Base-by-base conservation (phyloP, 2,113 vertebrate species). In the Python bivittatus region DNA sequence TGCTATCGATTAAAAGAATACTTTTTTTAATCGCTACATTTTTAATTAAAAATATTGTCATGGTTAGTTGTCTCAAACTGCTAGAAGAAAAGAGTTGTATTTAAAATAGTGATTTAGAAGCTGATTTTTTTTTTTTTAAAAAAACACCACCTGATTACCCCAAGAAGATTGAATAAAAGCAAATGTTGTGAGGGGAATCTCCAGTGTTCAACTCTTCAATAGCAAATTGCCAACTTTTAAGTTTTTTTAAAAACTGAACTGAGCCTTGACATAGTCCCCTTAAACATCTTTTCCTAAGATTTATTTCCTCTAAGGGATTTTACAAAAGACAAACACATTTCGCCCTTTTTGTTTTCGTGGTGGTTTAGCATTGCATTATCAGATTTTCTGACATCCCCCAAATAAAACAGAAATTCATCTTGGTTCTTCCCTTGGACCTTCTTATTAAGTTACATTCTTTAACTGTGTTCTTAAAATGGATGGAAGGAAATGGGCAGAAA, bases 241-340 rank as follows among this genome's bases (percentile, higher is more conserved):
- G 94, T 94, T 92, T 94, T 96, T 68, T 95, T 95, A 95, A 93
- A 96, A 95, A 90, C 93, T 94, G 95, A 94, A 96, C 97, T 95
- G 96, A 97, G 94, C 94, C 94, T 97, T 97, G 94, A 96, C 90
- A 97, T 92, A 93, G 58, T 96, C 93, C 84, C 86, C 92, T 96
- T 96, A 95, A 96, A 85, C 90, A 95, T 95, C 29, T 95, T 92
- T 96, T 93, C 94, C 53, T 86, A 92, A 95, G 90, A 94, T 96
- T 97, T 96, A 96, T 96, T 95, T 96, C 93, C 86, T 93, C 87
- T 92, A 53, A 95, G 93, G 92, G 93, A 96, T 94, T 93, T 95
- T 87, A 93, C 89, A 95, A 92, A 96, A 96, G 94, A 95, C 58
- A 95, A 96, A 96, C 96, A 96, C 96, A 96, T 96, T 92, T 94